Base-by-base conservation (phyloP, 2,888 invertebrate species). In the Laspeyria flexula region DNA sequence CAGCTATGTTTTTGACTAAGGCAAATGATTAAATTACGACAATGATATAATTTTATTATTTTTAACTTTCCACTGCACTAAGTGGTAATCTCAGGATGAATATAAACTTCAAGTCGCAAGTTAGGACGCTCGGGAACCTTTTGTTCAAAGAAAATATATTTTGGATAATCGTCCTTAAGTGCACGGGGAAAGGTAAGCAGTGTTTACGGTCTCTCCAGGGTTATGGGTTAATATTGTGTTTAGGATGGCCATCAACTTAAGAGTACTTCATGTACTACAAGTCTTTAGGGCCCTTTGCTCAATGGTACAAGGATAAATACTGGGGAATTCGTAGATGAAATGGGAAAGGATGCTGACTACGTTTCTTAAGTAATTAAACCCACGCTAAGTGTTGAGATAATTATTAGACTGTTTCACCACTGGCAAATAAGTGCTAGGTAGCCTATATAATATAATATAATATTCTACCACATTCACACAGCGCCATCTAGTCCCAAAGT, bases 91-190 rank as follows among this genome's bases (percentile, higher is more conserved):
- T 5, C 12, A 30, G 12, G 11, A 30, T 12, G 11, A 30, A 30
- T 30, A 11, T 30, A 1, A 11, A 12, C 11, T 1, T 30, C 11
- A 30, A 30, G 11, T 30, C 5, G 3, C 11, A 30, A 30, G 11
- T 30, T 12, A 12, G 30, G 30, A 11, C 30, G 16, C 45, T n/a
- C 6, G 38, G 31, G 45, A 39, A 25, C 25, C 23, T 45, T 31
- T 15, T 38, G 37, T 25, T 39, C 38, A 11, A 1, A 25, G 38
- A 39, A 45, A 39, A 45, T 45, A 11, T 39, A 23, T 38, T 38
- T 25, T n/a, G 45, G 31, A 38, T 49, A 55, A 57, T 48, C 42
- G 29, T 16, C 31, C 31, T 37, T 48, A 41, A 44, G 33, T 41
- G 34, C 40, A 39, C 30, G 30, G 30, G 30, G 33, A 7, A 25